phyloP scores from a whole-genome alignment of 2,113 vertebrate genomes.

The Triplophysa siluroides region DNA sequence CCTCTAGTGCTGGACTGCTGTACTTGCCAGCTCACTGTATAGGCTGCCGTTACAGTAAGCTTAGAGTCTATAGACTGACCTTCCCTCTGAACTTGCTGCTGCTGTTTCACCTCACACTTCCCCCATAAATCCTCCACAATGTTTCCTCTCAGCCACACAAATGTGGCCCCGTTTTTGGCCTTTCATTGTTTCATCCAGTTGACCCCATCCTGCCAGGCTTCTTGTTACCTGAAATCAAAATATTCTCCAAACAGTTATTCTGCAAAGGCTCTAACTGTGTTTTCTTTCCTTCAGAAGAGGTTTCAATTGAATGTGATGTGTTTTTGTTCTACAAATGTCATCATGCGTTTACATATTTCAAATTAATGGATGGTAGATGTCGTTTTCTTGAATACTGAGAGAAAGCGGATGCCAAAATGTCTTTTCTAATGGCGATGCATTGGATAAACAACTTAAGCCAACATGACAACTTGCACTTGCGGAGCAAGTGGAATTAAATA shows the following conservation, averaged over 20 bases:
- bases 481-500: background rate
- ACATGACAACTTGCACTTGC: background rate
- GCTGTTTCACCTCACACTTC: slow-evolving; percentile 52
- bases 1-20: slow-evolving; percentile 21
- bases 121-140: slow-evolving; percentile 47
- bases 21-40: slow-evolving; percentile 7
- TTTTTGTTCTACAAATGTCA: background rate
- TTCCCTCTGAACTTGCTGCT: slow-evolving; percentile 39
- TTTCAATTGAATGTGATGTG: background rate
- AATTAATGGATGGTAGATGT: background rate
- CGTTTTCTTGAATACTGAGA: background rate
- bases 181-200: slow-evolving; percentile 51
- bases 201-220: slow-evolving; percentile 49
- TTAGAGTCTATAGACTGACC: slow-evolving; percentile 27
- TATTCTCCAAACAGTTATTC: slow-evolving; percentile 33
- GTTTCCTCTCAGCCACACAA: slow-evolving; percentile 47
- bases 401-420: background rate
- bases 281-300: background rate
- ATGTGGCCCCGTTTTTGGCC: slow-evolving; percentile 49
- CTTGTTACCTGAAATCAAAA: slow-evolving; percentile 49
- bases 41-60: slow-evolving; percentile 28
- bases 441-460: slow-evolving; percentile 9
- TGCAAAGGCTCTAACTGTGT: background rate
- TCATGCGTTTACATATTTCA: background rate
- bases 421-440: slow-evolving; percentile 2